A percentile compares a stretch with the other conserved stretches of the same genome.
These are phyloP conservation scores for Salpingus planirostris DNA, from an alignment of 2,888 invertebrate species.

Conservation along the genomic window DNA sequence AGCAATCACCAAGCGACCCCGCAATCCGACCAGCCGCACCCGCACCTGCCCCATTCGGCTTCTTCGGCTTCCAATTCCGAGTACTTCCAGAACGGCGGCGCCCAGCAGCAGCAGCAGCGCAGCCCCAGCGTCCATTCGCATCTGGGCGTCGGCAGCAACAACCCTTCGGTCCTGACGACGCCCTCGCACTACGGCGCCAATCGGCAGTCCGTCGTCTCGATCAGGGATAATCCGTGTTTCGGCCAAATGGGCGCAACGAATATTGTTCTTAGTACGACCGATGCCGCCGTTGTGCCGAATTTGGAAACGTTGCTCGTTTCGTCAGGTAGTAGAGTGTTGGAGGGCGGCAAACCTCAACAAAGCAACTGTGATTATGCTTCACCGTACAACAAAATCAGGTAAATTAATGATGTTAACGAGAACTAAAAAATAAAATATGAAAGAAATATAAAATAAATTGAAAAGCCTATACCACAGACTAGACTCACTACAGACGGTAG, in stretches of 20 bases:
- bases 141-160: conserved; percentile 14
- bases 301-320: conserved; percentile 19
- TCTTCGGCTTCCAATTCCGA: conserved; percentile 21
- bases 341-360: conserved; percentile 24
- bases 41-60: conserved; percentile 29
- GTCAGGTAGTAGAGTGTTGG: conserved; percentile 20
- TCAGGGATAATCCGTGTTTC: conserved; percentile 30
- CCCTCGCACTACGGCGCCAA: conserved; percentile 19
- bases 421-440: not conserved
- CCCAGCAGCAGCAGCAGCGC: conserved; percentile 25
- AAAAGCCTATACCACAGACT: too few relatives aligned
- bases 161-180: conserved; percentile 15
- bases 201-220: conserved; percentile 24
- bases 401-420: not conserved
- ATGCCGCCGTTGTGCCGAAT: conserved; percentile 21
- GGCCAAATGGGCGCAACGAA: conserved; percentile 26
- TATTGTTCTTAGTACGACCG: conserved; percentile 14
- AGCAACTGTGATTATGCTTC: conserved; percentile 28
- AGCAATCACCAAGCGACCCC: conserved; percentile 19
- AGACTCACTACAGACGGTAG: too few relatives aligned
- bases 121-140: conserved; percentile 33
- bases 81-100: conserved; percentile 18
- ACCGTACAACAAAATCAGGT: conserved; percentile 19
- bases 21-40: conserved; percentile 15
- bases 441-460: too few relatives aligned